These are phyloP conservation scores for Lochmaea capreae DNA, from an alignment of 2,888 invertebrate species.

Conservation along the genomic window DNA sequence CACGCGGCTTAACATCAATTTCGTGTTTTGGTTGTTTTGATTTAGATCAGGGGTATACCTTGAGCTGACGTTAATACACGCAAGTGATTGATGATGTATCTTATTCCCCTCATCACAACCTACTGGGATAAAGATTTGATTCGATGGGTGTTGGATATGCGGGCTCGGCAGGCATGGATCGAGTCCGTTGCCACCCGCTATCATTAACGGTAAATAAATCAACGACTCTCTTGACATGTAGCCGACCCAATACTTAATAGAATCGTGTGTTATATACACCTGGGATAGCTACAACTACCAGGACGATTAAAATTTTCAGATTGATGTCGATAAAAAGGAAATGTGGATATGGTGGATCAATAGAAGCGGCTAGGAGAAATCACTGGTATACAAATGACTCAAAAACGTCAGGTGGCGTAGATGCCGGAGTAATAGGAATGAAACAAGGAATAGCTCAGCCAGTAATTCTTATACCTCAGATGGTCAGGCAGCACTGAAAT, in stretches of 20 bases:
- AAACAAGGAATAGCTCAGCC: too few species aligned
- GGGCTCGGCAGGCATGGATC: constrained; percentile 15
- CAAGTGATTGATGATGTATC: constrained; percentile 32
- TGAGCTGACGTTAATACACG: constrained; percentile 24
- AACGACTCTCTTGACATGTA: constrained; percentile 9
- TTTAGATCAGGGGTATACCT: constrained; percentile 22
- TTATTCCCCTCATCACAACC: constrained; percentile 10
- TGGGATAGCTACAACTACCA: neutral
- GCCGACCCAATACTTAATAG: constrained; percentile 6
- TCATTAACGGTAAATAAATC: constrained; percentile 31
- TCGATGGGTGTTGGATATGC: constrained; percentile 22
- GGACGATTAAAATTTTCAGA: neutral
- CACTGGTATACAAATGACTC: too few species aligned
- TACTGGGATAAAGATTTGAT: constrained; percentile 15
- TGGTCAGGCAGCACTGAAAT: too few species aligned
- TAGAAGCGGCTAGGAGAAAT: too few species aligned
- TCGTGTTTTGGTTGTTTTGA: constrained; percentile 17
- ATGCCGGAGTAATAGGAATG: too few species aligned
- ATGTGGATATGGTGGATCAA: too few species aligned
- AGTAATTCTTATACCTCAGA: too few species aligned
- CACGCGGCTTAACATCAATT: constrained; percentile 15
- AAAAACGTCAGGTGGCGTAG: too few species aligned
- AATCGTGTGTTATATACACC: neutral
- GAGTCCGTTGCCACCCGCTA: constrained; percentile 7
- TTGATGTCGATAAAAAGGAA: neutral